Conservation (phyloP, 2,113 vertebrate species). For the Archilochus colubris region DNA sequence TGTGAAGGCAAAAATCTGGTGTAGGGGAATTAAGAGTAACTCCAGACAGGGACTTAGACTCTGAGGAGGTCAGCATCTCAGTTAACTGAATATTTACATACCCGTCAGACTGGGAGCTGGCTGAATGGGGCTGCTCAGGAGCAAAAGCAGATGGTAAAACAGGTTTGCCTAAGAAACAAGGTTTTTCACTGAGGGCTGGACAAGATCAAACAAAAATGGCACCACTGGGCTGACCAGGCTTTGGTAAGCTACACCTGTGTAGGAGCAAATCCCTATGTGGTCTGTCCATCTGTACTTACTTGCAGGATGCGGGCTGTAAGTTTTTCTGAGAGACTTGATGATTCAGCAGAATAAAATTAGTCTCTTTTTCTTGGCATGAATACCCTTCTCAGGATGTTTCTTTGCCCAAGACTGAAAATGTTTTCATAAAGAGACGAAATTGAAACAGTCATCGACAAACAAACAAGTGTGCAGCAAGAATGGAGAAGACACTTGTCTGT, state of each 20-base stretch:
- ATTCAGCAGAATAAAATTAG: slow-evolving; percentile 31
- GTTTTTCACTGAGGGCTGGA: not conserved
- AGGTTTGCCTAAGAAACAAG: not conserved
- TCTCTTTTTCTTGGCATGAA: slow-evolving; percentile 3
- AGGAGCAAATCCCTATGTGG: not conserved
- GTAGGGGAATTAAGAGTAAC: not conserved
- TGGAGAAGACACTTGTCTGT: not conserved
- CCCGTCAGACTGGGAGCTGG: not conserved
- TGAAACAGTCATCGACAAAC: rapidly evolving
- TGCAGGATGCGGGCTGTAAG: not conserved
- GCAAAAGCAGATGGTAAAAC: not conserved
- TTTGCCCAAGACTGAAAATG: not conserved
- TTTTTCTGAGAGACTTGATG: not conserved
- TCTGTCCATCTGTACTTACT: not conserved
- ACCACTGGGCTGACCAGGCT: not conserved
- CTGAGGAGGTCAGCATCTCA: not conserved
- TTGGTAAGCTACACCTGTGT: not conserved
- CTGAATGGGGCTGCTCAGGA: not conserved
- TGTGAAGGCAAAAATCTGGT: not conserved
- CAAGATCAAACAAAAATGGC: not conserved
- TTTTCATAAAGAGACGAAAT: not conserved
- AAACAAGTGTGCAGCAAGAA: not conserved
- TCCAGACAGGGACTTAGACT: not conserved
- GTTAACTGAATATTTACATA: not conserved
- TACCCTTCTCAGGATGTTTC: not conserved